Evolutionary conservation across 2,113 vertebrate species (phyloP).

Genomic region (Stegastes partitus): DNA sequence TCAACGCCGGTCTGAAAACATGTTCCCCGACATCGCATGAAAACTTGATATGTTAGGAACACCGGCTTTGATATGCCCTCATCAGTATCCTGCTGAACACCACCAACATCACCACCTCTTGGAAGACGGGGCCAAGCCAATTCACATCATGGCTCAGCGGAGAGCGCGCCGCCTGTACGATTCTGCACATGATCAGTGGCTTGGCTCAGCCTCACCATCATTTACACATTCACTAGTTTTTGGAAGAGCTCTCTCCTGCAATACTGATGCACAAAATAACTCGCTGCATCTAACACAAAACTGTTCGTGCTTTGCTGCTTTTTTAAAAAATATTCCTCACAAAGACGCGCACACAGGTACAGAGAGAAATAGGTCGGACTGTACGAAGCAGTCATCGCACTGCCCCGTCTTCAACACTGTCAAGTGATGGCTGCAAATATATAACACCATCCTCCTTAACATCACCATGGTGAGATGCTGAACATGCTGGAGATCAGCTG

Average conservation of each 20-base stretch:
- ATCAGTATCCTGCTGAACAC: conserved; percentile 1
- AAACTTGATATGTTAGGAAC: not conserved
- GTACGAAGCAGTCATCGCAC: conserved; percentile 20
- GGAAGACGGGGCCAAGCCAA: conserved; percentile 57
- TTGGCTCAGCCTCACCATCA: conserved; percentile 45
- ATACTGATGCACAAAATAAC: conserved; percentile 16
- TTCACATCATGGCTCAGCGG: conserved; percentile 22
- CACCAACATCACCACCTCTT: conserved; percentile 29
- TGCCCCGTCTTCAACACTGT: conserved; percentile 26
- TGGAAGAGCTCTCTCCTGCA: conserved; percentile 1
- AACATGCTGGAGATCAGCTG: conserved; percentile 48
- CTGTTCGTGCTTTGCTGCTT: conserved; percentile 1
- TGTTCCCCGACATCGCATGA: not conserved
- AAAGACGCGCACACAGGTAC: conserved; percentile 5
- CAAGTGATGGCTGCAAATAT: conserved; percentile 36
- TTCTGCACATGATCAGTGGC: conserved; percentile 50
- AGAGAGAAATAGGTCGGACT: conserved; percentile 21
- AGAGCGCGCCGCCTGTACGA: conserved; percentile 30
- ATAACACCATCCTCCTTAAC: conserved; percentile 26
- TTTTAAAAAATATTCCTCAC: not conserved
- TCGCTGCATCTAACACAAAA: conserved; percentile 2
- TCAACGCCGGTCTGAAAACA: conserved; percentile 8
- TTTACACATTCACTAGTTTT: conserved; percentile 55
- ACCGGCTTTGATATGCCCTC: conserved; percentile 17
- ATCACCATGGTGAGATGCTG: conserved; percentile 43